Percentiles rank a stretch among this genome's conserved stretches.
Evolutionary conservation across 2,113 vertebrate species (phyloP).

Genomic region (Psittacus erithacus): DNA sequence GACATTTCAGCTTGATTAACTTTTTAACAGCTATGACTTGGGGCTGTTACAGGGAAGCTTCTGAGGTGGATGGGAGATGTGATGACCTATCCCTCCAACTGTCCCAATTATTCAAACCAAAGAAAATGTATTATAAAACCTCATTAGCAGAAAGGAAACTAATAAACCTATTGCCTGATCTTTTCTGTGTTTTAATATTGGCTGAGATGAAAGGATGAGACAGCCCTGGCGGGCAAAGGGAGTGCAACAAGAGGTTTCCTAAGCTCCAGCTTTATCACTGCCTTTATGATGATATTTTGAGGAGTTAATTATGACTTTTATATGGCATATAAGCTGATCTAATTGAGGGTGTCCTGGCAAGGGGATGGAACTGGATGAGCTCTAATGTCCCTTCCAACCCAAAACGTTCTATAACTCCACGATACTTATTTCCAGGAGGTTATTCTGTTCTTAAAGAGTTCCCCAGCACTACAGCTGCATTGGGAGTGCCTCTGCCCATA

Average conservation of each 20-base stretch:
- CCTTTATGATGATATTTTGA: not conserved
- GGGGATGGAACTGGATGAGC: not conserved
- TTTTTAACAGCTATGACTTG: not conserved
- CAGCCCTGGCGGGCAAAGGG: not conserved
- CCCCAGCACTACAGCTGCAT: not conserved
- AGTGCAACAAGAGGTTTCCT: not conserved
- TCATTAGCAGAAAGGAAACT: not conserved
- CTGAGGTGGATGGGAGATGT: not conserved
- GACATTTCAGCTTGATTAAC: slow-evolving; percentile 11
- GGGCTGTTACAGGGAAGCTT: not conserved
- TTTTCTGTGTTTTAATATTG: not conserved
- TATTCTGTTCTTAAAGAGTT: not conserved
- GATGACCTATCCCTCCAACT: not conserved
- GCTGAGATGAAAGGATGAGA: not conserved
- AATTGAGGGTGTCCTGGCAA: not conserved
- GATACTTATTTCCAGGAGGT: not conserved
- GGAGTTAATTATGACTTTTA: not conserved
- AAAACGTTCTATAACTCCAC: not conserved
- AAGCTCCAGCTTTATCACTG: not conserved
- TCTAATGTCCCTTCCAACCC: not conserved
- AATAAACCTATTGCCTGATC: not conserved
- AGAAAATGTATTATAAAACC: not conserved
- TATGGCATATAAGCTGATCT: not conserved
- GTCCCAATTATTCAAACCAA: not conserved
- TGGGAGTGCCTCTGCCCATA: not conserved